Evolutionary conservation across 2,888 invertebrate species (phyloP).

Genomic region (Monopis laevigella): DNA sequence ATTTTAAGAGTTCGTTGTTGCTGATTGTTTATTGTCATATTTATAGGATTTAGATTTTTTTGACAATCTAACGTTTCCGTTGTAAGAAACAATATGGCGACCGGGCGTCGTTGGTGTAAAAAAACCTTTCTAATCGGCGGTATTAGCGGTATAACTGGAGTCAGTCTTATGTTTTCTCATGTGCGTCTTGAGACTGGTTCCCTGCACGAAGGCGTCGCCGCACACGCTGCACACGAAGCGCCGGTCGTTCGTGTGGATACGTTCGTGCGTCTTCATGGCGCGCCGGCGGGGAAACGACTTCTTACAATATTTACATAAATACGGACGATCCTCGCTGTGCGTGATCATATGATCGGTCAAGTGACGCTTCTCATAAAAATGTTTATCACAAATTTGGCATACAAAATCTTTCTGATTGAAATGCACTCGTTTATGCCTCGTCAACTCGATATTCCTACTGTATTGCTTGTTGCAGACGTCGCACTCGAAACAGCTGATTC

Average conservation of each 20-base stretch:
- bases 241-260: conserved; percentile 41
- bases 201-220: conserved; percentile 34
- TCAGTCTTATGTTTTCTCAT: conserved; percentile 22
- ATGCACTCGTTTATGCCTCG: conserved; percentile 18
- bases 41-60: no score
- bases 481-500: conserved; percentile 4
- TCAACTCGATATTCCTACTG: neutral
- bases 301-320: conserved; percentile 27
- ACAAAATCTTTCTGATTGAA: conserved; percentile 22
- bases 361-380: conserved; percentile 19
- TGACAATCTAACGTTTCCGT: no score
- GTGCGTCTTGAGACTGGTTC: conserved; percentile 32
- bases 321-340: conserved; percentile 31
- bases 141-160: no score
- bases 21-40: no score
- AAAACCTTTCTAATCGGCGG: no score
- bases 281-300: conserved; percentile 25
- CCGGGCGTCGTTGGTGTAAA: no score
- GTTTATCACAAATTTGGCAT: conserved; percentile 23
- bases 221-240: conserved; percentile 37
- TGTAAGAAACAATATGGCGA: no score
- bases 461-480: conserved; percentile 6
- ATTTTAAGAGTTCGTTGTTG: no score
- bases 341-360: conserved; percentile 32
- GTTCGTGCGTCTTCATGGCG: conserved; percentile 26